Evolutionary conservation across 2,797 vertebrate species (phyloP), one percentile per base, ranked within the genome.

Genomic region (Masticophis lateralis): DNA sequence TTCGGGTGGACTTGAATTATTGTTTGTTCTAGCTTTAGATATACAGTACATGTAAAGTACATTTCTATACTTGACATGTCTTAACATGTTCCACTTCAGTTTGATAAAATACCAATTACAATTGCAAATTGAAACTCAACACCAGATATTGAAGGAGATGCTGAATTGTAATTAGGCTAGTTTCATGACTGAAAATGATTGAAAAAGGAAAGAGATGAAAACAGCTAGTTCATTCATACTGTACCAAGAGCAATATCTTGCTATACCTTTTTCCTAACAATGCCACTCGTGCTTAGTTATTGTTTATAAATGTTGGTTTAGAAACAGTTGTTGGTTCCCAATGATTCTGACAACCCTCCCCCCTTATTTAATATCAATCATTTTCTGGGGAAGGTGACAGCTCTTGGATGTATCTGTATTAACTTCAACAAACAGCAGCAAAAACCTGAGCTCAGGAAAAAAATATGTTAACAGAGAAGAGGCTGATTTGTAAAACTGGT

Each of bases 51-150:
- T 16, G 25, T n/a, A 56, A n/a, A n/a, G 6, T 47, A 57, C n/a
- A 93, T 69, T 88, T 69, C 61, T 3, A 4, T 87, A 74, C 27
- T 9, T n/a, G 61, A 66, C 32, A 32, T 91, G 20, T 88, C 94
- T 94, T 92, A 91, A 93, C 61, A 94, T 6, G 61, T 69, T 90
- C 56, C 91, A 87, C 87, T 89, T 59, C 92, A 91, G 10, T 55
- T 13, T 22, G 89, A 9, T 22, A 66, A 79, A 89, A 94, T 3
- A 94, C 51, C 53, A 89, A 16, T 94, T 95, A 90, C 4, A 8
- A 14, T 61, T 28, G 69, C 90, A 90, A 92, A 94, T 59, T 93
- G 47, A 16, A 7, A 87, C 51, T 66, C 25, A 90, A 74, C 87
- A 43, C 55, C 56, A 74, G 53, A 87, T 57, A 57, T 59, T 16